These are phyloP conservation scores for Cataglyphis altisquamis DNA, from an alignment of 2,888 invertebrate species.

Conservation along the genomic window DNA sequence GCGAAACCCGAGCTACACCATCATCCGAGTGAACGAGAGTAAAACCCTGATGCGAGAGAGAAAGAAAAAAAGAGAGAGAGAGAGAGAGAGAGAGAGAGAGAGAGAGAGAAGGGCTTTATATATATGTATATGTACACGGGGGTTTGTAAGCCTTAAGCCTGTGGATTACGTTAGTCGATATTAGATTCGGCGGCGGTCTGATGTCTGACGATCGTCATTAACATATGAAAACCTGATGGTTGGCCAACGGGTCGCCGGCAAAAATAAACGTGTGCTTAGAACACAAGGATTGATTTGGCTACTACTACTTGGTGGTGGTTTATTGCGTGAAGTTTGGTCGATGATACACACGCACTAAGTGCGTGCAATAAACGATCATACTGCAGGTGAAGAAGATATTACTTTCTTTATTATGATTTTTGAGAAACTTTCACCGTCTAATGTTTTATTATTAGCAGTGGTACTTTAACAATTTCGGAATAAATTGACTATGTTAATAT, in stretches of 20 bases:
- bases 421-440: background rate
- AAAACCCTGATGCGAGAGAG: slow-evolving; percentile 27
- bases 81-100: slow-evolving; percentile 45
- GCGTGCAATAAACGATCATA: background rate
- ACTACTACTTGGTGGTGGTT: slow-evolving; percentile 15
- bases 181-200: slow-evolving; percentile 78
- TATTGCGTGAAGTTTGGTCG: slow-evolving; percentile 16
- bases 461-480: background rate
- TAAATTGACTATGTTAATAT: background rate
- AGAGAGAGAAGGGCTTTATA: background rate
- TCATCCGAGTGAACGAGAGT: slow-evolving; percentile 50
- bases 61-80: slow-evolving; percentile 47
- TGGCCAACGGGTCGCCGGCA: slow-evolving; percentile 35
- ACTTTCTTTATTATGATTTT: background rate
- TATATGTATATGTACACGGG: slow-evolving; percentile 47
- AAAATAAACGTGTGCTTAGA: slow-evolving; percentile 58
- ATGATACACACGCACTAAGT: background rate
- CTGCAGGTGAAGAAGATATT: background rate
- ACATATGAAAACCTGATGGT: slow-evolving; percentile 74
- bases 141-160: slow-evolving; percentile 73
- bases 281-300: slow-evolving; percentile 60
- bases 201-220: slow-evolving; percentile 75
- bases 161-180: slow-evolving; percentile 80
- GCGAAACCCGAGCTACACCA: slow-evolving; percentile 72
- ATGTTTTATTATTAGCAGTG: background rate